phyloP scores from a whole-genome alignment of 2,888 invertebrate genomes.

The Timandra comae region DNA sequence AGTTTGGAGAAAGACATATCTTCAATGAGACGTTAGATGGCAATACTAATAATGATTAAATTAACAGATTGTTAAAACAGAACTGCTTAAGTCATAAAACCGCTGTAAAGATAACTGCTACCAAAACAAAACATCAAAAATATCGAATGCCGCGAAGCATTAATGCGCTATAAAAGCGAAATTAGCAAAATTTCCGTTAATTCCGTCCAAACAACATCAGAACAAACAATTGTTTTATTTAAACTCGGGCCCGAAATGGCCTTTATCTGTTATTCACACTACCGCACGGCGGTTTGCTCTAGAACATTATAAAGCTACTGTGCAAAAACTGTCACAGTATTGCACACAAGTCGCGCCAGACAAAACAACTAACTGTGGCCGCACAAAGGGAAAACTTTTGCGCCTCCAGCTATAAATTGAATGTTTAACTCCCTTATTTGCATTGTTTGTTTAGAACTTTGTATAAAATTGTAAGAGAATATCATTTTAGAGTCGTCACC shows the following conservation, averaged over 20 bases:
- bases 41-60: no score
- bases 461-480: conserved; percentile 25
- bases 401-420: conserved; percentile 43
- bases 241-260: conserved; percentile 27
- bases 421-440: conserved; percentile 49
- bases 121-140: conserved; percentile 5
- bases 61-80: no score
- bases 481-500: conserved; percentile 12
- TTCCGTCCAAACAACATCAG: conserved; percentile 23
- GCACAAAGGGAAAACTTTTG: conserved; percentile 40
- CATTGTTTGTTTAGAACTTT: conserved; percentile 32
- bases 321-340: conserved; percentile 35
- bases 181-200: conserved; percentile 25
- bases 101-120: background rate
- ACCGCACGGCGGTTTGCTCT: conserved; percentile 18
- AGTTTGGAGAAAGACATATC: no score
- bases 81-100: background rate
- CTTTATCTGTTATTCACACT: conserved; percentile 34
- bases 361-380: conserved; percentile 29
- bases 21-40: no score
- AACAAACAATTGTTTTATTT: conserved; percentile 33
- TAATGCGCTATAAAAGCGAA: conserved; percentile 22
- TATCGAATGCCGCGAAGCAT: conserved; percentile 15
- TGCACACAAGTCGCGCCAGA: conserved; percentile 25
- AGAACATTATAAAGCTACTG: conserved; percentile 22